A percentile compares a stretch with the other conserved stretches of the same genome.
Evolutionary conservation across 1,140 invertebrate genomes (phyloP).

Genomic region (Whitmania pigra): DNA sequence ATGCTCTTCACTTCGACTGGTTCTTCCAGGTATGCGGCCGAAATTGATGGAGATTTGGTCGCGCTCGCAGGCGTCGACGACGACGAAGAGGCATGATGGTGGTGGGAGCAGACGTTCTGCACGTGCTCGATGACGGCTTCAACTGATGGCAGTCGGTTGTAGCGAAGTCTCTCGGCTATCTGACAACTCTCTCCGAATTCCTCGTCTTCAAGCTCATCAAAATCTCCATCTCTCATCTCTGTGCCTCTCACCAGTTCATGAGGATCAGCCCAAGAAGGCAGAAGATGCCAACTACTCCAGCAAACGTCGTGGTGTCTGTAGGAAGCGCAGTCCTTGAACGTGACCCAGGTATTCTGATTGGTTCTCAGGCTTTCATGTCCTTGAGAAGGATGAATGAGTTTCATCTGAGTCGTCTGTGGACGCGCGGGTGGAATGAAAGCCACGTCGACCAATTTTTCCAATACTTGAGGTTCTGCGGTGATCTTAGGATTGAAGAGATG

Average conservation of each 20-base stretch:
- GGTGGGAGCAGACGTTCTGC: slow-evolving; percentile 17
- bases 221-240: neutral
- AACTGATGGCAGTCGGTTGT: slow-evolving; percentile 14
- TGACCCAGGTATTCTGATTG: slow-evolving; percentile 14
- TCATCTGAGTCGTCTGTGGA: neutral
- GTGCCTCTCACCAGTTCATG: slow-evolving; percentile 12
- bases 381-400: neutral
- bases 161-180: slow-evolving; percentile 2
- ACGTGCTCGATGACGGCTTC: slow-evolving; percentile 20
- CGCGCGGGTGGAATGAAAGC: slow-evolving; percentile 19
- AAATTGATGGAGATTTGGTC: neutral
- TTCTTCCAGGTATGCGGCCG: neutral
- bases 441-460: slow-evolving; percentile 17
- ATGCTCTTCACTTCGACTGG: slow-evolving; percentile 15
- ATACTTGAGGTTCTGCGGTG: neutral
- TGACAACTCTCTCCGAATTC: neutral
- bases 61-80: neutral
- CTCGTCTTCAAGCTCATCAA: neutral
- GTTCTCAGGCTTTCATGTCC: neutral
- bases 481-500: slow-evolving; percentile 17
- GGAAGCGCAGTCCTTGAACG: slow-evolving; percentile 22
- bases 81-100: neutral
- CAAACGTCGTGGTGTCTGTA: slow-evolving; percentile 19
- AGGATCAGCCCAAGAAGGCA: slow-evolving; percentile 24
- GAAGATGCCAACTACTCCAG: slow-evolving; percentile 16